Evolutionary conservation across 1,140 invertebrate genomes (phyloP).

Genomic region (Caenorhabditis tropicalis): DNA sequence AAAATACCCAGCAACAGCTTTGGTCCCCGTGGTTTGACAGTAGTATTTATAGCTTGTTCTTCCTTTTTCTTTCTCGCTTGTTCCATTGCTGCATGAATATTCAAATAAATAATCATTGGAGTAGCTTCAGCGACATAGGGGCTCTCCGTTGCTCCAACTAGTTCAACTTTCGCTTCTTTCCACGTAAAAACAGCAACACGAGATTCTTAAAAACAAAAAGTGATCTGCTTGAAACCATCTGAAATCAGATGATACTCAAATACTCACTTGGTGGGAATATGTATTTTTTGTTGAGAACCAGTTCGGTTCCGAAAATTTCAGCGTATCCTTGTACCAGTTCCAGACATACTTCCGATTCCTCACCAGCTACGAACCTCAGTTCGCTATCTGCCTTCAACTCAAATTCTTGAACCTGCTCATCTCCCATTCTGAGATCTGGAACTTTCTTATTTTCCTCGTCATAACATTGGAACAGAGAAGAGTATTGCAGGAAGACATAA

Average conservation of each 20-base stretch:
- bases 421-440: slow-evolving; percentile 3
- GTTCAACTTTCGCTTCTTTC: slow-evolving; percentile 86
- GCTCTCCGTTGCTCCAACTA: slow-evolving; percentile 73
- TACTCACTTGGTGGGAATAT: slow-evolving; percentile 78
- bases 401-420: slow-evolving; percentile 52
- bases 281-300: slow-evolving; percentile 91
- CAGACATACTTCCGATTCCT: slow-evolving; percentile 62
- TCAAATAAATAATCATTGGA: slow-evolving; percentile 81
- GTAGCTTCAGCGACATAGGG: slow-evolving; percentile 68
- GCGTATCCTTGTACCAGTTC: slow-evolving; percentile 79
- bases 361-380: slow-evolving; percentile 53
- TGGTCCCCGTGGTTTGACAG: slow-evolving; percentile 70
- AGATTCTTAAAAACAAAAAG: slow-evolving; percentile 76
- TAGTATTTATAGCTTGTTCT: not conserved
- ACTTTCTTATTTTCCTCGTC: not conserved
- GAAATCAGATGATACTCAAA: not conserved
- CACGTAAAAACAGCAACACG: slow-evolving; percentile 96
- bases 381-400: slow-evolving; percentile 57
- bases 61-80: slow-evolving; percentile 79
- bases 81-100: slow-evolving; percentile 91
- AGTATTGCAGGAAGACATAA: not conserved
- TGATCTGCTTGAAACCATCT: not conserved
- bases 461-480: not conserved
- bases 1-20: slow-evolving; percentile 79
- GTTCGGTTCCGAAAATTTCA: slow-evolving; percentile 95